These are phyloP conservation scores for Serilophus lunatus DNA, from an alignment of 2,113 vertebrate species.

Conservation along the genomic window DNA sequence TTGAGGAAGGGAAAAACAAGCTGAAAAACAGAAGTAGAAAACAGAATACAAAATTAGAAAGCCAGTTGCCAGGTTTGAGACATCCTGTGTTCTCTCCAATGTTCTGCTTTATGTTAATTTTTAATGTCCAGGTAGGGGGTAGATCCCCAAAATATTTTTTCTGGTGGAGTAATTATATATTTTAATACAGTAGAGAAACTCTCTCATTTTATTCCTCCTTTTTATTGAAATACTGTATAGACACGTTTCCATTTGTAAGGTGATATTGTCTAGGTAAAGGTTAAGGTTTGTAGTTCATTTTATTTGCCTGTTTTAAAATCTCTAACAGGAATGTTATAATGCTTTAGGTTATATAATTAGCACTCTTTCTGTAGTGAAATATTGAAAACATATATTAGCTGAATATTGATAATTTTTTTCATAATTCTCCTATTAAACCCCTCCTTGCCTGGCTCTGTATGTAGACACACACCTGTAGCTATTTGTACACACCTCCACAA, in stretches of 20 bases:
- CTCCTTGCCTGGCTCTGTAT: accelerated
- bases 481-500: accelerated
- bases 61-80: not conserved
- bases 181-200: not conserved
- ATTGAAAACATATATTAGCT: not conserved
- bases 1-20: not conserved
- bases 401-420: not conserved
- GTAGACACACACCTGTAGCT: accelerated
- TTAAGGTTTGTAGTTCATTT: not conserved
- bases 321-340: not conserved
- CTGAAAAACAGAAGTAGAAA: not conserved
- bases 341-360: not conserved
- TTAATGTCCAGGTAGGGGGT: not conserved
- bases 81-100: not conserved
- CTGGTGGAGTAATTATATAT: not conserved
- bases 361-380: not conserved
- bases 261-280: not conserved
- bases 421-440: not conserved
- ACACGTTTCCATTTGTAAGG: not conserved
- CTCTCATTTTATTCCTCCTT: not conserved
- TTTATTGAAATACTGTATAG: not conserved
- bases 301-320: not conserved
- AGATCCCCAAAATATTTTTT: not conserved
- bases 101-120: not conserved
- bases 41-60: not conserved